These are phyloP conservation scores for Holothuria scabra DNA, from an alignment of 53 echinoderm and acorn worm species.

Conservation along the genomic window DNA sequence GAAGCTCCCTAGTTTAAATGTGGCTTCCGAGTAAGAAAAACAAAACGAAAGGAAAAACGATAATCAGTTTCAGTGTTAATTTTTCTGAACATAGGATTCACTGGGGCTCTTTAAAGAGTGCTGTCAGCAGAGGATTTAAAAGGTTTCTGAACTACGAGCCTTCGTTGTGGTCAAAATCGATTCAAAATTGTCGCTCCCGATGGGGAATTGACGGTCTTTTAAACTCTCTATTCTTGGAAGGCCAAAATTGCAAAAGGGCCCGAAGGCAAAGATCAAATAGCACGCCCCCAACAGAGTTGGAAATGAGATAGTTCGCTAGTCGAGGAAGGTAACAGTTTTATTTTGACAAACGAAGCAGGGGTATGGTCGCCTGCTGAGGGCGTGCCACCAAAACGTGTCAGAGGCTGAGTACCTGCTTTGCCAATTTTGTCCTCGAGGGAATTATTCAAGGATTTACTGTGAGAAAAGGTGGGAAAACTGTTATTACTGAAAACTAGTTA, in stretches of 20 bases:
- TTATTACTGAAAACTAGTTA: slow-evolving; percentile 3
- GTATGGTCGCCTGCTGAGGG: slow-evolving; percentile 37
- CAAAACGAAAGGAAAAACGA: no score
- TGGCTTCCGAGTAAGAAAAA: no score
- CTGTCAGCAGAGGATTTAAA: no score
- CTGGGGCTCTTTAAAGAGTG: no score
- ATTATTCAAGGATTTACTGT: slow-evolving; percentile 17
- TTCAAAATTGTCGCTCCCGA: neutral
- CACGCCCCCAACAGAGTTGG: slow-evolving; percentile 22
- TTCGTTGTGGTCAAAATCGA: no score
- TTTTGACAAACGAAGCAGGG: slow-evolving; percentile 41
- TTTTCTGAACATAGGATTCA: no score
- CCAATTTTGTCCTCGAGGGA: slow-evolving; percentile 14
- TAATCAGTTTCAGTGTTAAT: no score
- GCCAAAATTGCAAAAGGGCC: slow-evolving; percentile 28
- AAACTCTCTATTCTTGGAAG: slow-evolving; percentile 34
- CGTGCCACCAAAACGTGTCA: slow-evolving; percentile 38
- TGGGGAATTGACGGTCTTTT: neutral
- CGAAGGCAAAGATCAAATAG: slow-evolving; percentile 39
- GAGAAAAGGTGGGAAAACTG: slow-evolving; percentile 41
- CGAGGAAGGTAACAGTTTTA: slow-evolving; percentile 42
- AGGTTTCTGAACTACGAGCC: no score
- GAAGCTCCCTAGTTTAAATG: no score
- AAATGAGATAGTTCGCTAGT: slow-evolving; percentile 30
- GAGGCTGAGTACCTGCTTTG: slow-evolving; percentile 34